phyloP scores from a whole-genome alignment of 1,140 invertebrate genomes.

The Drosophila chauvacae region DNA sequence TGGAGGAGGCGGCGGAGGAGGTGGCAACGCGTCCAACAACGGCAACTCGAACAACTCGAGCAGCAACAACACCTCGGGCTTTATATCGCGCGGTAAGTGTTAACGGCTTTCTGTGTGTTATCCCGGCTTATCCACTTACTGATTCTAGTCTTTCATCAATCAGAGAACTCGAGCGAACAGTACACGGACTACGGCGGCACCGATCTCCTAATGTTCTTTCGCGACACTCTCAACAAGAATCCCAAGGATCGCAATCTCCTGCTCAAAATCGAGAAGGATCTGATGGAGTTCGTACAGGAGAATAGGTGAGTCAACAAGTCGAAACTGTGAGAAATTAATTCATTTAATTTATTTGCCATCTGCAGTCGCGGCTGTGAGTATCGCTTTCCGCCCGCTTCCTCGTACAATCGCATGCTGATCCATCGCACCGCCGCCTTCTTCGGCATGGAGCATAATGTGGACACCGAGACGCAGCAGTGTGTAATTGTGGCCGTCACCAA shows the following conservation, averaged over 20 bases:
- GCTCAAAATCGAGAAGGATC: constrained; percentile 94
- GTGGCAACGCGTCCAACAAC: constrained; percentile 40
- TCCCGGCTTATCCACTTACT: constrained; percentile 66
- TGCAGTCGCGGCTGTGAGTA: constrained; percentile 87
- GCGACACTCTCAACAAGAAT: constrained; percentile 95
- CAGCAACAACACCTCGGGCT: constrained; percentile 83
- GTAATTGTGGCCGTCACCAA: constrained; percentile 91
- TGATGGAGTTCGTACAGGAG: constrained; percentile 93
- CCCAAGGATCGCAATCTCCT: constrained; percentile 93
- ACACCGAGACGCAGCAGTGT: constrained; percentile 91
- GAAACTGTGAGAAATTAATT: neutral
- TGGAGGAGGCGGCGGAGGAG: constrained; percentile 11
- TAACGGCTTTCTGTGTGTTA: constrained; percentile 8
- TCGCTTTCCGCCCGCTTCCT: constrained; percentile 95
- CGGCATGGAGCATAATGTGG: constrained; percentile 97
- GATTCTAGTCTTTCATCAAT: constrained; percentile 83
- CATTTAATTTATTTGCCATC: neutral
- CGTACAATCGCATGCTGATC: constrained; percentile 97
- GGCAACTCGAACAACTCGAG: constrained; percentile 69
- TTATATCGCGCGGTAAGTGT: constrained; percentile 82
- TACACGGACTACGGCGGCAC: constrained; percentile 91
- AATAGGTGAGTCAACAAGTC: constrained; percentile 85
- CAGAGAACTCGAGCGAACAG: constrained; percentile 93
- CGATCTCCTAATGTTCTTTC: constrained; percentile 94
- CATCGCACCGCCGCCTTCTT: constrained; percentile 97